A percentile compares a stretch with the other conserved stretches of the same genome.
Evolutionary conservation across 2,888 invertebrate genomes (phyloP).

Genomic region (Panorpa germanica): DNA sequence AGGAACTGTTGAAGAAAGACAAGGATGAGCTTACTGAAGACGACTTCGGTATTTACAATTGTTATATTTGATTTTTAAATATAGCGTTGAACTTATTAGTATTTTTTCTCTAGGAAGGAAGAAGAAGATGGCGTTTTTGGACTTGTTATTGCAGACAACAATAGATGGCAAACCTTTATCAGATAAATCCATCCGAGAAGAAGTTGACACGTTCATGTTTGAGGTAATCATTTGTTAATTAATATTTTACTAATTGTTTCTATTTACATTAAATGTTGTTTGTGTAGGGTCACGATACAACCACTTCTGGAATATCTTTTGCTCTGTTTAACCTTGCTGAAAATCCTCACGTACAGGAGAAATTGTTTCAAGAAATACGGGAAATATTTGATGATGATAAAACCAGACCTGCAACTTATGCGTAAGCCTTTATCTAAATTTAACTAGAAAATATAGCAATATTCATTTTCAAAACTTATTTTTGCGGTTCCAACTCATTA

Average conservation of each 20-base stretch:
- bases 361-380: conserved; percentile 19
- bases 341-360: conserved; percentile 19
- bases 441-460: too few species aligned
- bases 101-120: conserved; percentile 23
- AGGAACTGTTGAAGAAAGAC: conserved; percentile 10
- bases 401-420: conserved; percentile 12
- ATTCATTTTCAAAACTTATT: too few species aligned
- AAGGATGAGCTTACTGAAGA: conserved; percentile 3
- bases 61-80: too few species aligned
- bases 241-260: neutral
- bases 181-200: conserved; percentile 31
- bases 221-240: conserved; percentile 25
- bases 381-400: conserved; percentile 16
- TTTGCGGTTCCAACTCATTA: too few species aligned
- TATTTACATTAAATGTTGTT: conserved; percentile 5
- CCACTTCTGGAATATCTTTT: conserved; percentile 21
- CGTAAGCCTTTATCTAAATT: neutral
- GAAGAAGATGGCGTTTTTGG: conserved; percentile 37
- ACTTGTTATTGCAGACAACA: conserved; percentile 32
- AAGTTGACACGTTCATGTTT: conserved; percentile 46
- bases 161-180: conserved; percentile 28
- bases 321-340: conserved; percentile 20
- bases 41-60: conserved; percentile 6
- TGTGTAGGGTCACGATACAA: conserved; percentile 21
- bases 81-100: conserved; percentile 10